phyloP scores from a whole-genome alignment of 1,140 invertebrate genomes.

The Araneus ventricosus region DNA sequence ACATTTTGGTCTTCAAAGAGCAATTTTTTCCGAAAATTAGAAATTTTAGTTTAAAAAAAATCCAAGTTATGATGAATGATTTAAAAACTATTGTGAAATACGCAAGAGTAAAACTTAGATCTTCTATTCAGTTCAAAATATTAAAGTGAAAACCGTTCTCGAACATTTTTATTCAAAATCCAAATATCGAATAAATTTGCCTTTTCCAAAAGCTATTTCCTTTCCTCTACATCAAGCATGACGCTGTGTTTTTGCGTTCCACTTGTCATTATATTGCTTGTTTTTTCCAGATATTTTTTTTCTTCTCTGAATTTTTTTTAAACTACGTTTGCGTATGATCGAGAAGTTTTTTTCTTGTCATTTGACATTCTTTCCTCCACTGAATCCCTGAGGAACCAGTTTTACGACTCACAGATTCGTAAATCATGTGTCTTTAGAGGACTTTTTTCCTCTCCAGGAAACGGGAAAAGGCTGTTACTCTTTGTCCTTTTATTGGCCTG shows the following conservation, averaged over 20 bases:
- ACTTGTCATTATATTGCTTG: neutral
- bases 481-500: constrained; percentile 17
- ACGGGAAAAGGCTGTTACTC: neutral
- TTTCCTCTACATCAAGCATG: neutral
- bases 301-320: neutral
- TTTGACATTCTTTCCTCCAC: neutral
- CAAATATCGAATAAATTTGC: neutral
- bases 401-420: constrained; percentile 47
- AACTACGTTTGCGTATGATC: neutral
- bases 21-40: too few species aligned
- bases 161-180: neutral
- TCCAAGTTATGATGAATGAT: too few species aligned
- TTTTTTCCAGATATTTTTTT: neutral
- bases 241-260: neutral
- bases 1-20: too few species aligned
- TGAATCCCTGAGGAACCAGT: constrained; percentile 1
- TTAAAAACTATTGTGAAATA: too few species aligned
- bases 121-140: neutral
- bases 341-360: constrained; percentile 16
- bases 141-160: neutral
- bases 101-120: neutral
- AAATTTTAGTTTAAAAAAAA: too few species aligned
- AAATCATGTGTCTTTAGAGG: constrained; percentile 28
- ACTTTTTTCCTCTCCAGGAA: neutral
- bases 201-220: neutral